Base-by-base conservation (phyloP, 2,888 invertebrate genomes). In the Gibbula magus region DNA sequence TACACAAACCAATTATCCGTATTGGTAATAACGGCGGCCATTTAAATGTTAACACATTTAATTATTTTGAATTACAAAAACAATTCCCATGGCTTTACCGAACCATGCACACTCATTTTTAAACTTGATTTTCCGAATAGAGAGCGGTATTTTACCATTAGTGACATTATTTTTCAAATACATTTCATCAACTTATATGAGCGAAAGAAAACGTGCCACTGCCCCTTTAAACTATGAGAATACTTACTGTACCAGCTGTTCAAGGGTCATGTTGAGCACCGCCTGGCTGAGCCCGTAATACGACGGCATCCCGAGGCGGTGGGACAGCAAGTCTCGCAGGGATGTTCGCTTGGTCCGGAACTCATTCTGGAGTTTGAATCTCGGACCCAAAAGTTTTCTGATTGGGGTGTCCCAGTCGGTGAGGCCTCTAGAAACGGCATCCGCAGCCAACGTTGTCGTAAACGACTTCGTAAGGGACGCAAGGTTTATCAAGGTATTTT, bases 391-490 rank as follows among this genome's bases (percentile, higher is more conserved):
- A 29, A 54, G 13, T 35, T 54, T 53, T n/a, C 52, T 32, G 16
- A 80, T 35, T 13, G 80, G 80, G 18, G 52, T 29, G 18, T 80
- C 80, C 80, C 80, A 80, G 16, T 66, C 16, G 10, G 54, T 53
- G 39, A 66, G 66, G 10, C 76, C 80, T 16, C 22, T 32, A 16
- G 67, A 54, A 20, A 80, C 80, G 13, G 80, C 80, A 18, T 76
- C 76, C 8, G 80, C 76, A 0, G 80, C 80, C 16, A 80, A 25
- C 20, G 80, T 77, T 2, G 76, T 32, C 3, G 76, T 80, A 52
- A 80, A 80, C 35, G 80, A 54, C 52, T 80, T 80, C 8, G 76
- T 35, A 16, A 67, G 32, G 0, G 80, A 80, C 20, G 76, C 80
- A 1, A 75, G 25, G 67, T 61, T 75, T 5, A 79, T 75, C 0